Conservation (phyloP, 2,113 vertebrate genomes). For the Opisthocomus hoazin region DNA sequence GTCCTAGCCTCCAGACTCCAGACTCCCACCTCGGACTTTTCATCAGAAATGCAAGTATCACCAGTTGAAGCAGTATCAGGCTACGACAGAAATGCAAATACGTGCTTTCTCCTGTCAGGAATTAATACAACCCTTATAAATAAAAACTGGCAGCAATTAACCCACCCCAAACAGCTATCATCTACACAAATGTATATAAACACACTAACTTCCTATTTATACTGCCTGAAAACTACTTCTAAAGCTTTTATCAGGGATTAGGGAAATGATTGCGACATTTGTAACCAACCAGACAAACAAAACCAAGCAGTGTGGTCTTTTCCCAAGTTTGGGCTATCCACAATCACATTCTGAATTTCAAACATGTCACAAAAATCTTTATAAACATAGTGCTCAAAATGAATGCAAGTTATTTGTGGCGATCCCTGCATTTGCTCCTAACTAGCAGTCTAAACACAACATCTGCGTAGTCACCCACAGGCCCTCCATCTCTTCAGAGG, state of each 20-base stretch:
- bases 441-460: too few species aligned
- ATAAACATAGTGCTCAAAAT: not conserved
- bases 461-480: not conserved
- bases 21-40: not conserved
- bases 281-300: not conserved
- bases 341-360: not conserved
- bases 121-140: not conserved
- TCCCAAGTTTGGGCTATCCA: not conserved
- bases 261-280: not conserved
- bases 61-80: not conserved
- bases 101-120: not conserved
- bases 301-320: not conserved
- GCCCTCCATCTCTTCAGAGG: not conserved
- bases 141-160: not conserved
- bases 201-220: not conserved
- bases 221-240: not conserved
- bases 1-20: not conserved
- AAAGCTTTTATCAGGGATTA: not conserved
- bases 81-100: not conserved
- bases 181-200: not conserved
- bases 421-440: not conserved
- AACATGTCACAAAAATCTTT: not conserved
- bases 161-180: not conserved
- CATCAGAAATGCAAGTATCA: not conserved
- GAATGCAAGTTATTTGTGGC: fast-evolving